Conservation (phyloP, 2,113 vertebrate species). For the Syngnathus floridae region DNA sequence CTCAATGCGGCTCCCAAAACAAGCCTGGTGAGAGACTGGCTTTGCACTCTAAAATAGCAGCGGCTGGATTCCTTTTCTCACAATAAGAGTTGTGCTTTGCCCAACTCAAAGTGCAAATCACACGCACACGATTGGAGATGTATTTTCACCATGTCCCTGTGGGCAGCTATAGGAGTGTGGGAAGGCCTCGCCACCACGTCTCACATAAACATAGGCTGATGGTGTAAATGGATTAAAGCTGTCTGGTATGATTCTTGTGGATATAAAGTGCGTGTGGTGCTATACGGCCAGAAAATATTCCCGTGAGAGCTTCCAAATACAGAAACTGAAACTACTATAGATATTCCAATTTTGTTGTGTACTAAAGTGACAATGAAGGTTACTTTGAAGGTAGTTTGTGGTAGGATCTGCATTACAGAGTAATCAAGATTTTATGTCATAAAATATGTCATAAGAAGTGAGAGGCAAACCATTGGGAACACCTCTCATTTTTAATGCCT, state of each 20-base stretch:
- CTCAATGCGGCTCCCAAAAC: constrained; percentile 75
- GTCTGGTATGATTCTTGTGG: not conserved
- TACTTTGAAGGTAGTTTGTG: no score
- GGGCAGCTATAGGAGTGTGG: constrained; percentile 46
- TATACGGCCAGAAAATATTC: not conserved
- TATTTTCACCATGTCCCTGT: constrained; percentile 20
- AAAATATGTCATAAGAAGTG: no score
- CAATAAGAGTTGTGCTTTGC: not conserved
- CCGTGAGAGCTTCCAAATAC: not conserved
- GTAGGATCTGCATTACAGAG: no score
- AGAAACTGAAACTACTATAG: not conserved
- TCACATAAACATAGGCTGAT: constrained; percentile 46
- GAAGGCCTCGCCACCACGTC: constrained; percentile 47
- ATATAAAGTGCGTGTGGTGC: not conserved
- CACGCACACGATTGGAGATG: constrained; percentile 17
- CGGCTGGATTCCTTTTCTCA: constrained; percentile 7
- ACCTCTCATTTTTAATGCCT: no score
- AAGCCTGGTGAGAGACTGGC: constrained; percentile 25
- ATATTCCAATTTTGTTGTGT: not conserved
- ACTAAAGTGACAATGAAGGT: no score
- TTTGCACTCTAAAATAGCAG: constrained; percentile 12
- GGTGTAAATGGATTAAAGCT: not conserved
- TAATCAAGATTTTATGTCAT: no score
- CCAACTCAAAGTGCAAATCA: constrained; percentile 16
- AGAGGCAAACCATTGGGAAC: no score